Conservation (phyloP, 2,888 invertebrate species). For the Caenorhabditis japonica region DNA sequence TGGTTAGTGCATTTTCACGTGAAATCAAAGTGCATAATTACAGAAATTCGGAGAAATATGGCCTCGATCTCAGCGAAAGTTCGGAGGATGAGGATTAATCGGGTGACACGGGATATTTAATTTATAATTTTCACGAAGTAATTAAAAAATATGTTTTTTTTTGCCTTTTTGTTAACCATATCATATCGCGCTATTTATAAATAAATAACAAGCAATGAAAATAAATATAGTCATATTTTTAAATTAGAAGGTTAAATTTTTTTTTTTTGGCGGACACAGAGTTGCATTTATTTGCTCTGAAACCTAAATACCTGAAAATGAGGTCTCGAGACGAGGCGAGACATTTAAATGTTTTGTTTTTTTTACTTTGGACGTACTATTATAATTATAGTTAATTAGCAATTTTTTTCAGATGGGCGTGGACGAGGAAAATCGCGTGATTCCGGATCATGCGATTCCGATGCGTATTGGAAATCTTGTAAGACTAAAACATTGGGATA, state of each 20-base stretch:
- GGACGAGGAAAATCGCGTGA: neutral
- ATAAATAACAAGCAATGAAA: too few species aligned
- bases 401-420: constrained; percentile 13
- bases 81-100: constrained; percentile 63
- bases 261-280: too few species aligned
- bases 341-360: too few species aligned
- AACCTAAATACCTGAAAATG: too few species aligned
- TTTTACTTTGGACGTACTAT: too few species aligned
- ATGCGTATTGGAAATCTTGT: neutral
- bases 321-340: too few species aligned
- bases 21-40: constrained; percentile 3
- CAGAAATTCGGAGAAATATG: constrained; percentile 41
- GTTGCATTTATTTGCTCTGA: too few species aligned
- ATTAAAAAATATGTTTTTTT: constrained; percentile 1
- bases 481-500: neutral
- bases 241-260: neutral
- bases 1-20: neutral
- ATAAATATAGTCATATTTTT: too few species aligned
- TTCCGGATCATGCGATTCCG: constrained; percentile 30
- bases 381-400: too few species aligned
- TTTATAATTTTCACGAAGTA: neutral
- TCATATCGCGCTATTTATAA: too few species aligned
- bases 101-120: too few species aligned
- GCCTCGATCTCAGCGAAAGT: constrained; percentile 61
- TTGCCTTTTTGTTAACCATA: too few species aligned